Conservation (phyloP, 1,140 invertebrate genomes). For the Lasioglossum baleicum region DNA sequence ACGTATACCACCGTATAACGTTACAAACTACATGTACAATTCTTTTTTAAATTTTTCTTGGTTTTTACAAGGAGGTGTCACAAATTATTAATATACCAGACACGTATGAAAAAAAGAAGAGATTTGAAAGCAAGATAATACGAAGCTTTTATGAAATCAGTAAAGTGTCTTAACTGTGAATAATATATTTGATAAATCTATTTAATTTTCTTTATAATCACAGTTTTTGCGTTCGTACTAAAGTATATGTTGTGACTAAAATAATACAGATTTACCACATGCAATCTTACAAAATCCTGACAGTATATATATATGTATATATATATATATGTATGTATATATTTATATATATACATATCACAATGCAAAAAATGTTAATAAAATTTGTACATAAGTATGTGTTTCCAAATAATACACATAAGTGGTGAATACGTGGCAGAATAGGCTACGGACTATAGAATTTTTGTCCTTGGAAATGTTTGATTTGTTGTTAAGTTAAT, state of each 20-base stretch:
- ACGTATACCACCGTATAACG: too few species aligned
- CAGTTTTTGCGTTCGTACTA: slow-evolving; percentile 50
- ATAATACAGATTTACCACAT: slow-evolving; percentile 49
- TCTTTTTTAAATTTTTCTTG: slow-evolving; percentile 3
- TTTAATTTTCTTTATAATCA: slow-evolving; percentile 55
- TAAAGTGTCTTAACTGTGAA: slow-evolving; percentile 39
- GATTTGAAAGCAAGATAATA: slow-evolving; percentile 33
- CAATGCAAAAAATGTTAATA: slow-evolving; percentile 53
- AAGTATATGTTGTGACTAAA: slow-evolving; percentile 55
- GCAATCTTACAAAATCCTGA: slow-evolving; percentile 50
- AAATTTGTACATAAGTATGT: slow-evolving; percentile 53
- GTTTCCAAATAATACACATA: slow-evolving; percentile 47
- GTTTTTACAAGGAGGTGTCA: slow-evolving; percentile 18
- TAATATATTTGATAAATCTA: slow-evolving; percentile 51
- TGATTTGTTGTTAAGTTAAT: slow-evolving; percentile 17
- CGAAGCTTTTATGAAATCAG: slow-evolving; percentile 36
- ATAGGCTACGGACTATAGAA: slow-evolving; percentile 31
- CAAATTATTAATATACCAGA: slow-evolving; percentile 10
- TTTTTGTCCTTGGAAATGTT: slow-evolving; percentile 41
- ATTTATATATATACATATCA: slow-evolving; percentile 40
- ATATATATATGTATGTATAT: too few species aligned
- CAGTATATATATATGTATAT: slow-evolving; percentile 1
- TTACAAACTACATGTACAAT: slow-evolving; percentile 27
- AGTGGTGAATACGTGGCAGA: slow-evolving; percentile 52
- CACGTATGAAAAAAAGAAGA: background rate